Conservation (phyloP, 2,888 invertebrate genomes). For the Xylophagus ater region DNA sequence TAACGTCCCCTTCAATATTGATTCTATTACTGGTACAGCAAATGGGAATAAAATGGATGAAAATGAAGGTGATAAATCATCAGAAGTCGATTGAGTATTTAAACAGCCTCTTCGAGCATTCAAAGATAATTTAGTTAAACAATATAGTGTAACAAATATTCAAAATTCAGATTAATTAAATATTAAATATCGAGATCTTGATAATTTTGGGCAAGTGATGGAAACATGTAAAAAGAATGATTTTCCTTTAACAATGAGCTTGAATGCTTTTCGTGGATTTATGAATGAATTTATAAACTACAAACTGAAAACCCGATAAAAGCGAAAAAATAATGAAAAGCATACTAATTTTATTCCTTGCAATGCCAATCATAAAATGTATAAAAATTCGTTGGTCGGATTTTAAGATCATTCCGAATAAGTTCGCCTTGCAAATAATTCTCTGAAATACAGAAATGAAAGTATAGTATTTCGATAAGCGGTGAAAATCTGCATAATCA, state of each 20-base stretch:
- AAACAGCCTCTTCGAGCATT: constrained; percentile 83
- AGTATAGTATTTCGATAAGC: no score
- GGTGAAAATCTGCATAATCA: no score
- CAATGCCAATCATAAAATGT: no score
- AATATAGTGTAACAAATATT: constrained; percentile 74
- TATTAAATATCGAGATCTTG: constrained; percentile 84
- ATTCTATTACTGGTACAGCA: no score
- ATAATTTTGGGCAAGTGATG: constrained; percentile 81
- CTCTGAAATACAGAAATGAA: no score
- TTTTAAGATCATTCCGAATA: no score
- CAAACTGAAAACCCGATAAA: constrained; percentile 68
- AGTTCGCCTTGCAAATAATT: no score
- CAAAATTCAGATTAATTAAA: constrained; percentile 57
- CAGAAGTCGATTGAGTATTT: constrained; percentile 81
- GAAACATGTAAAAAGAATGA: constrained; percentile 66
- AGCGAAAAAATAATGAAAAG: constrained; percentile 74
- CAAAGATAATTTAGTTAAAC: constrained; percentile 83
- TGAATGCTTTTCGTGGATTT: constrained; percentile 93
- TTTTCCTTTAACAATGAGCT: constrained; percentile 87
- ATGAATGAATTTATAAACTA: constrained; percentile 89
- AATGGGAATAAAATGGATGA: constrained; percentile 76
- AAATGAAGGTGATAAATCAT: constrained; percentile 42
- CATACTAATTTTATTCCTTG: no score
- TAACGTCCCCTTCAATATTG: no score
- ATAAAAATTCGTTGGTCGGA: no score